Evolutionary conservation across 2,113 vertebrate species (phyloP).

Genomic region (Thunnus maccoyii): DNA sequence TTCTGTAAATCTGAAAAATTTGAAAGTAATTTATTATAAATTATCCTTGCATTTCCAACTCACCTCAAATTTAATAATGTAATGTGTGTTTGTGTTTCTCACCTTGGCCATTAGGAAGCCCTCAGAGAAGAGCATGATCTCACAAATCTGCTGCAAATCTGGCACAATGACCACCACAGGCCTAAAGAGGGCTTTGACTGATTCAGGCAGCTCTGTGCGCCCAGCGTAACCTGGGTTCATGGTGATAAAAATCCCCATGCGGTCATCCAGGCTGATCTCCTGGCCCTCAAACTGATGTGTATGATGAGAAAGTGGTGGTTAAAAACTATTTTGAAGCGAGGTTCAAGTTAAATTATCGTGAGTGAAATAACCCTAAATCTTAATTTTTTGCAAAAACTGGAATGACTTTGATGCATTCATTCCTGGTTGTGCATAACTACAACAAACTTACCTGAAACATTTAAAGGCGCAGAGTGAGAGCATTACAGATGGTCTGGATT

Average conservation of each 20-base stretch:
- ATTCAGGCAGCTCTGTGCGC: slow-evolving; percentile 96
- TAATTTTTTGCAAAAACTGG: background rate
- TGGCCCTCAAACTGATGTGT: slow-evolving; percentile 93
- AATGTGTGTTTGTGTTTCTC: slow-evolving; percentile 23
- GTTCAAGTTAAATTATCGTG: no score
- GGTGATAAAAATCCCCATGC: slow-evolving; percentile 97
- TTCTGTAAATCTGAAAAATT: background rate
- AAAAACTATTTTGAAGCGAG: background rate
- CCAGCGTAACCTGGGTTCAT: slow-evolving; percentile 99
- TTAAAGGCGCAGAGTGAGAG: slow-evolving; percentile 90
- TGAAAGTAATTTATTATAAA: background rate
- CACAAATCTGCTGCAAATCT: slow-evolving; percentile 97
- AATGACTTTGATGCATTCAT: background rate
- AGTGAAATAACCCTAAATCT: no score
- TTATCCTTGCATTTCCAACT: background rate
- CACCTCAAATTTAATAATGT: background rate
- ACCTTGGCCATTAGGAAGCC: slow-evolving; percentile 96
- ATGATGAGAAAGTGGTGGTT: background rate
- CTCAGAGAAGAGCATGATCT: slow-evolving; percentile 99
- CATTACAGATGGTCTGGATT: slow-evolving; percentile 95
- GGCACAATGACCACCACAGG: slow-evolving; percentile 97
- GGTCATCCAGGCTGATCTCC: slow-evolving; percentile 90
- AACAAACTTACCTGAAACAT: slow-evolving; percentile 89
- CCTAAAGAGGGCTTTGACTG: slow-evolving; percentile 96
- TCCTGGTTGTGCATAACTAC: background rate